Evolutionary conservation across 2,113 vertebrate genomes (phyloP).

Genomic region (Antennarius striatus): DNA sequence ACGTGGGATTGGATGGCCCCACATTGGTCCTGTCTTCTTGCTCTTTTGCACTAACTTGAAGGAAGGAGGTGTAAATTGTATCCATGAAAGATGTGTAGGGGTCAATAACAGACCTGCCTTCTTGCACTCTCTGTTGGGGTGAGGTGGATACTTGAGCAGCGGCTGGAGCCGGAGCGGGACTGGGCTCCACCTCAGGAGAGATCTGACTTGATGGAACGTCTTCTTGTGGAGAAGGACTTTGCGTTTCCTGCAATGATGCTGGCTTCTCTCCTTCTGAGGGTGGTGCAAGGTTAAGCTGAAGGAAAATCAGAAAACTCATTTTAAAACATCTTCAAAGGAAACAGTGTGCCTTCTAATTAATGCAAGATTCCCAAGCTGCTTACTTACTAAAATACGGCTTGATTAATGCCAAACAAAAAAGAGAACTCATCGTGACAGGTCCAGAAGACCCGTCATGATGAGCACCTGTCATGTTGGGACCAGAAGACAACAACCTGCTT

Average conservation of each 20-base stretch:
- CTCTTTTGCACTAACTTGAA: conserved; percentile 82
- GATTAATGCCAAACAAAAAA: too few species aligned
- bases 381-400: too few species aligned
- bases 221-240: conserved; percentile 67
- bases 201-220: conserved; percentile 70
- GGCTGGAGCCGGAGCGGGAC: conserved; percentile 55
- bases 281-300: conserved; percentile 77
- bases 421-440: too few species aligned
- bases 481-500: background rate
- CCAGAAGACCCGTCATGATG: too few species aligned
- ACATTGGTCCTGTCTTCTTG: conserved; percentile 70
- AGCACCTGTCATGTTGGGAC: background rate
- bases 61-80: conserved; percentile 84
- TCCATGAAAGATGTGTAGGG: conserved; percentile 84
- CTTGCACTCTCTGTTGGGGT: conserved; percentile 52
- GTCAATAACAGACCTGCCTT: conserved; percentile 72
- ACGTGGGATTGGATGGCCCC: conserved; percentile 64
- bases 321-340: background rate
- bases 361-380: too few species aligned
- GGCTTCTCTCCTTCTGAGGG: conserved; percentile 75
- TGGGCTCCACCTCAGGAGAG: conserved; percentile 56
- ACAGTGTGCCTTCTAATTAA: too few species aligned
- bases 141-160: conserved; percentile 50
- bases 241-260: conserved; percentile 62
- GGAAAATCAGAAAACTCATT: background rate